Conservation (phyloP, 2,113 vertebrate species). For the Egretta garzetta region DNA sequence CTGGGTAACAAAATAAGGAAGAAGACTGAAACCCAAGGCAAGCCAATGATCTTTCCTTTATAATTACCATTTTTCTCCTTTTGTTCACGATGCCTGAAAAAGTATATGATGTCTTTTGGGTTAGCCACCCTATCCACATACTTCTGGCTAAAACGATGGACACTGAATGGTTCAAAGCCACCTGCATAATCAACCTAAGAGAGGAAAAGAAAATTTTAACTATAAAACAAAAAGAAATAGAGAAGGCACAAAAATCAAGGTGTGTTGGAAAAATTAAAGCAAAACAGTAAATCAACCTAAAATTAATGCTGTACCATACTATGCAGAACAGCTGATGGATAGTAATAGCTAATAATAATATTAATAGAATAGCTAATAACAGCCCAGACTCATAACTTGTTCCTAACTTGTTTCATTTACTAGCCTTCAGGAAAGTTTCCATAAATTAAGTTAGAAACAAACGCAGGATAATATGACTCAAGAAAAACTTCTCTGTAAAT, state of each 20-base stretch:
- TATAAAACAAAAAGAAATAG: neutral
- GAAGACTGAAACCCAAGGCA: neutral
- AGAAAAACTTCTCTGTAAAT: neutral
- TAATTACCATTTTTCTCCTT: constrained; percentile 81
- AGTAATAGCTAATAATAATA: neutral
- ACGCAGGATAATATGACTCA: neutral
- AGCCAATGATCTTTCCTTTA: neutral
- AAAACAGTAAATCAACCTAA: neutral
- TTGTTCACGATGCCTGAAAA: constrained; percentile 86
- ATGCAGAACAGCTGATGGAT: neutral
- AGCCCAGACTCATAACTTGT: neutral
- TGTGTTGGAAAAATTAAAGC: neutral
- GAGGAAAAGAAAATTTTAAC: neutral
- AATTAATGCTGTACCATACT: neutral
- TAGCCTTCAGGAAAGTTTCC: neutral
- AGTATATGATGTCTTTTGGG: constrained; percentile 95
- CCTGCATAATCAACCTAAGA: constrained; percentile 93
- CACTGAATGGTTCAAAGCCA: constrained; percentile 91
- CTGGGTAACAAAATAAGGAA: neutral
- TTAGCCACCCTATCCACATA: constrained; percentile 93
- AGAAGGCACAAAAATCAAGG: neutral
- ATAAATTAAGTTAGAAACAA: neutral
- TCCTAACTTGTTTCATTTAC: neutral
- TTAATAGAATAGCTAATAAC: neutral
- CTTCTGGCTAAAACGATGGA: constrained; percentile 93